Base-by-base conservation (phyloP, 2,797 vertebrate species). In the Sebastes umbrosus region DNA sequence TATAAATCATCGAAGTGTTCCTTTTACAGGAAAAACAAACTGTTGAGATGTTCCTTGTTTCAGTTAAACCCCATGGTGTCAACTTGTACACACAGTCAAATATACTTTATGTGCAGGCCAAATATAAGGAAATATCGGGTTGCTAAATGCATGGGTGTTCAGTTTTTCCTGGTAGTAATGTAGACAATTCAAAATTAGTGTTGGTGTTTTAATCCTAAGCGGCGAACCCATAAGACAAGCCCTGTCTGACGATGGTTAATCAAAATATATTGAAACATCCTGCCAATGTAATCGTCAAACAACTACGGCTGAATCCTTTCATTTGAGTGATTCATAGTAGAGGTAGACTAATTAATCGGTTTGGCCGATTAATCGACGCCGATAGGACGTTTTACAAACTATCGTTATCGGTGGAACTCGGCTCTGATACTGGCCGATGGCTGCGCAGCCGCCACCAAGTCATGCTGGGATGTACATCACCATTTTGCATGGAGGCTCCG, bases 1-100 rank as follows among this genome's bases (percentile, higher is more conserved):
- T 80, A 87, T 88, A 87, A 90, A 92, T 92, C 83, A 90, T 57
- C 13, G 24, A 80, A 81, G 69, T 27, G 69, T 85, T 72, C 80
- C 55, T 85, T 72, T 66, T 9, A 50, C 66, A 67, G 62, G 22
- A 79, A 69, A 75, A 87, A 88, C 84, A 82, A 73, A 65, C 54
- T 24, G 32, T 43, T 50, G 29, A 75, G 71, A 39, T 36, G 29
- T 9, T 24, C 22, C 20, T 63, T 36, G 64, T 54, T 54, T 32
- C 5, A 59, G 46, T 22, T 11, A 7, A 63, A 50, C 12, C 16
- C 20, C 16, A 29, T 46, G 27, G 4, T 29, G 5, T 50, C 50
- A 24, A 50, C 22, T 14, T 54, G 69, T 31, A 29, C 25, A 27
- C 13, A 50, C 31, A 10, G 4, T 54, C 25, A 46, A 20, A 68